Evolutionary conservation across 1,140 invertebrate species (phyloP), one percentile per base, ranked within the genome.

Genomic region (Aphelenchoides fujianensis): DNA sequence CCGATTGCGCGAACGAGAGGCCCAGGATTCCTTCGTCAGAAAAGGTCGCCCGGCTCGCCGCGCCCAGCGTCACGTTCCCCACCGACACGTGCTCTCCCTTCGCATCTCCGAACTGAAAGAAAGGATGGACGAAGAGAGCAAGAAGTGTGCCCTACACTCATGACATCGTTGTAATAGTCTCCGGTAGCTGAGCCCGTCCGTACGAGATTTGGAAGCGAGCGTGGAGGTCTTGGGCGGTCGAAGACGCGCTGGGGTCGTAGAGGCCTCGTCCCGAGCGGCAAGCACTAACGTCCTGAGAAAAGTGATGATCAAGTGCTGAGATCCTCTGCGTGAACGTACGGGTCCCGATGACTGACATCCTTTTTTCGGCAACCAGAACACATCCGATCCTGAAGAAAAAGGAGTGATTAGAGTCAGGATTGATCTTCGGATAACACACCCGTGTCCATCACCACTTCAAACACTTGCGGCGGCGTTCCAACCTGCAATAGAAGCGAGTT

Each of bases 381-480:
- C 31, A 55, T 66, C 63, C 41, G 63, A 66, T 7, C 55, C 55
- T 59, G 19, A 59, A 63, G 31, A 7, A 63, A n/a, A n/a, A n/a
- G n/a, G n/a, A n/a, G n/a, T n/a, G n/a, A n/a, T n/a, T n/a, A n/a
- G n/a, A n/a, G n/a, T n/a, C n/a, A n/a, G n/a, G n/a, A n/a, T n/a
- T n/a, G n/a, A n/a, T 12, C 9, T 34, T 3, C 9, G 23, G 3
- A 41, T 16, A 9, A 3, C 28, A 3, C 9, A 67, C 57, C 57
- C 12, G 57, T 68, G 35, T 63, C 66, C n/a, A 68, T 64, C 2
- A 68, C 28, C 9, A 68, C 66, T 68, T 68, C 55, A 64, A 68
- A 68, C 1, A 31, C n/a, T 68, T 68, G 66, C 28, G 66, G 66
- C 16, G 66, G 66, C n/a, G 54, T 64, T n/a, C 66, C 66, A 64